Evolutionary conservation across 2,888 invertebrate species (phyloP).

Genomic region (Drosophila nr. perissopoda): DNA sequence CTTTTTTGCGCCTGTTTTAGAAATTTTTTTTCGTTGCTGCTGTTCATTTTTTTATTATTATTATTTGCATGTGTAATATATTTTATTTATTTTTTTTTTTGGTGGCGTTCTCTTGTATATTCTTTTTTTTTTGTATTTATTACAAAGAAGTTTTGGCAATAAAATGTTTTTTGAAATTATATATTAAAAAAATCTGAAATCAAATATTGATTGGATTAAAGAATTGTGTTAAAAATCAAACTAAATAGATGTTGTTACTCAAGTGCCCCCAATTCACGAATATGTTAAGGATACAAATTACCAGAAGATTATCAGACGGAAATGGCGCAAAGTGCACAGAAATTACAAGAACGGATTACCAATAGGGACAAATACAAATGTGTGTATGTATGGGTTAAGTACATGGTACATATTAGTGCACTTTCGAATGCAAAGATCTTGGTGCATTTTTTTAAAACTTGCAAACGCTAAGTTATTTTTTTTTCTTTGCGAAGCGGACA

Average conservation of each 20-base stretch:
- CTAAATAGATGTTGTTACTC: slow-evolving; percentile 27
- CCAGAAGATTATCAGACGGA: slow-evolving; percentile 6
- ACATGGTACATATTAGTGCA: slow-evolving; percentile 3
- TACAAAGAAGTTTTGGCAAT: slow-evolving; percentile 83
- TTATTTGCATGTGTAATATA: slow-evolving; percentile 56
- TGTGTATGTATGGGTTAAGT: background rate
- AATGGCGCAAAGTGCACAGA: background rate
- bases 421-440: background rate
- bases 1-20: slow-evolving; percentile 71
- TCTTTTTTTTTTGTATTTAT: slow-evolving; percentile 71
- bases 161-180: slow-evolving; percentile 85
- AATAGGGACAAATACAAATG: slow-evolving; percentile 3
- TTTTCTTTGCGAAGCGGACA: slow-evolving; percentile 24
- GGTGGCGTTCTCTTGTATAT: slow-evolving; percentile 65
- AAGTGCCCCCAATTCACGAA: slow-evolving; percentile 21
- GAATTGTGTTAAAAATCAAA: slow-evolving; percentile 73
- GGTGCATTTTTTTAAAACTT: background rate
- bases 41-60: slow-evolving; percentile 62
- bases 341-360: slow-evolving; percentile 13
- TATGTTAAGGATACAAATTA: background rate
- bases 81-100: slow-evolving; percentile 52
- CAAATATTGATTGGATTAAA: slow-evolving; percentile 84
- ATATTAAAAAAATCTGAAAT: slow-evolving; percentile 85
- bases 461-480: background rate
- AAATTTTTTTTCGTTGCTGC: slow-evolving; percentile 67